A percentile compares a stretch with the other conserved stretches of the same genome.
These are phyloP conservation scores for Mesorhabditis sp. DNA, from an alignment of 2,888 invertebrate genomes.

Conservation along the genomic window DNA sequence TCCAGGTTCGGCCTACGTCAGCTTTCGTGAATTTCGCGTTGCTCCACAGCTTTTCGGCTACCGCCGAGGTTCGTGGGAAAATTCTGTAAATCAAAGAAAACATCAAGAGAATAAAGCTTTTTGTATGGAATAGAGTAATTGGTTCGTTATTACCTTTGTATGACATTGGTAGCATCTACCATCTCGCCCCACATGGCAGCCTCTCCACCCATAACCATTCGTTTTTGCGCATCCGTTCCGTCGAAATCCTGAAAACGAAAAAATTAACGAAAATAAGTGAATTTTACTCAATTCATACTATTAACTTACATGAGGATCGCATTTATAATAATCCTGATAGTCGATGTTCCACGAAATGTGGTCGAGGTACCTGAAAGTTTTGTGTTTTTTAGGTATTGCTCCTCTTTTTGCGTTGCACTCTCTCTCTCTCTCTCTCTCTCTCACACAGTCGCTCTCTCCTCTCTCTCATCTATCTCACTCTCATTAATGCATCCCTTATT, in stretches of 20 bases:
- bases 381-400: too few species aligned
- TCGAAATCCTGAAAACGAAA: conserved; percentile 9
- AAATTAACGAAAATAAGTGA: too few species aligned
- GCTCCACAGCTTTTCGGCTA: conserved; percentile 17
- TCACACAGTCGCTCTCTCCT: not conserved
- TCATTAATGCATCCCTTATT: too few species aligned
- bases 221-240: not conserved
- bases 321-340: conserved; percentile 10
- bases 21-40: conserved; percentile 12
- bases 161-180: conserved; percentile 7
- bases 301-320: conserved; percentile 9
- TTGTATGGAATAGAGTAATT: too few species aligned
- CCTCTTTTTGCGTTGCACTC: too few species aligned
- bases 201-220: conserved; percentile 13
- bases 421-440: not conserved
- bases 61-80: conserved; percentile 13
- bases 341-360: conserved; percentile 20
- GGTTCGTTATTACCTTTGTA: not conserved
- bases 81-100: conserved; percentile 1
- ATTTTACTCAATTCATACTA: too few species aligned
- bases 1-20: not conserved
- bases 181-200: conserved; percentile 21
- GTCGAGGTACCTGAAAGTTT: conserved; percentile 16
- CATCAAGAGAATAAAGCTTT: not conserved
- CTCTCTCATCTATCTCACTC: too few species aligned